phyloP scores from a whole-genome alignment of 2,113 vertebrate genomes.

The Eurystomus gularis region DNA sequence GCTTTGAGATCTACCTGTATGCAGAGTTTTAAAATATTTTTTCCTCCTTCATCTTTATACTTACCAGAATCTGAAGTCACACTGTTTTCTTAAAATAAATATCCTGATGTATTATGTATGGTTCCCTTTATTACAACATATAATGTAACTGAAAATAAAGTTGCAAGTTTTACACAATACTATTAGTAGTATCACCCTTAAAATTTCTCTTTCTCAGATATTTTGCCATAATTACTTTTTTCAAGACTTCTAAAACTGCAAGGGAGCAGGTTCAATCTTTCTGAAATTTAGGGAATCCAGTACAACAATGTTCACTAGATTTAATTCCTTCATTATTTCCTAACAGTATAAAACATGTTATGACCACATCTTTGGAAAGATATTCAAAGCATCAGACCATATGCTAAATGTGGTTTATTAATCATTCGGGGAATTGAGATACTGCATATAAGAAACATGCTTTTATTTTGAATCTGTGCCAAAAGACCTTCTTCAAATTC shows the following conservation, averaged over 20 bases:
- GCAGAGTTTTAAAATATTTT: background rate
- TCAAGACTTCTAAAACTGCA: background rate
- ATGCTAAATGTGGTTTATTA: constrained; percentile 62
- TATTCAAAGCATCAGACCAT: constrained; percentile 40
- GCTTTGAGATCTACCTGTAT: background rate
- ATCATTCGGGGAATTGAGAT: constrained; percentile 39
- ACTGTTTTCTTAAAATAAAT: background rate
- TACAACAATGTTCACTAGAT: background rate
- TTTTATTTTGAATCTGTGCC: constrained; percentile 41
- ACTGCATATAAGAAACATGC: background rate
- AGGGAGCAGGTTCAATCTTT: rapidly evolving
- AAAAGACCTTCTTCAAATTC: constrained; percentile 54
- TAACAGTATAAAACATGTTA: constrained; percentile 1
- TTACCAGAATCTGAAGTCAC: background rate
- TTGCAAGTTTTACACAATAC: background rate
- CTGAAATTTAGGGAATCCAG: background rate
- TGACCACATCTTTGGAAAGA: constrained; percentile 15
- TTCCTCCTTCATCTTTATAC: background rate
- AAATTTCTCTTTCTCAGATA: background rate
- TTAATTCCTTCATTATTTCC: background rate
- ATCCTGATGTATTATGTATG: background rate
- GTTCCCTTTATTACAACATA: background rate
- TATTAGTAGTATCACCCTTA: background rate
- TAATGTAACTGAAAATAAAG: background rate
- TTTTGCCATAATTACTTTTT: background rate